These are phyloP conservation scores for Trachemys scripta DNA, from an alignment of 2,113 vertebrate species.

Conservation along the genomic window DNA sequence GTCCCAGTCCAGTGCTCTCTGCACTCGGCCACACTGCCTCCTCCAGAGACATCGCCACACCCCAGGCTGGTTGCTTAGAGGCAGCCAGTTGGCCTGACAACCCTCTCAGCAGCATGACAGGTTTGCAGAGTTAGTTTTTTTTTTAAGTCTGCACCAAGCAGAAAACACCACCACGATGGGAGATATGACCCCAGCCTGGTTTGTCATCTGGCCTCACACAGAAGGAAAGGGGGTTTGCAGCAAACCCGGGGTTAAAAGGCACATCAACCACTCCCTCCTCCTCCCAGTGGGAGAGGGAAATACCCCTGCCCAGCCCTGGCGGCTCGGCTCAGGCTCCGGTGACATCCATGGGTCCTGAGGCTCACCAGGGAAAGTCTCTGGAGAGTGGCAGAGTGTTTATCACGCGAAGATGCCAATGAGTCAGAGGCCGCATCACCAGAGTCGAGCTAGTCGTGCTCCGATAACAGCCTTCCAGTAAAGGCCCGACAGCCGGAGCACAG, in stretches of 20 bases:
- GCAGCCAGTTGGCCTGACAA: background rate
- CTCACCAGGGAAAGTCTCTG: background rate
- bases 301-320: background rate
- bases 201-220: accelerated
- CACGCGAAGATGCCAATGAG: background rate
- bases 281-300: background rate
- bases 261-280: accelerated
- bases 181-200: accelerated
- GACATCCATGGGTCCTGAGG: too few relatives aligned
- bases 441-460: background rate
- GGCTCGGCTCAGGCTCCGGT: accelerated
- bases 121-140: background rate
- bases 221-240: background rate
- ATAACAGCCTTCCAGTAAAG: background rate
- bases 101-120: accelerated
- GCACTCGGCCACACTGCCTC: background rate
- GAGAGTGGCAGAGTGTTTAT: background rate
- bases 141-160: background rate
- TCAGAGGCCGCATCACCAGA: background rate
- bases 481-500: background rate
- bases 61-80: background rate
- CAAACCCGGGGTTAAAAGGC: background rate
- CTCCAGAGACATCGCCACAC: background rate
- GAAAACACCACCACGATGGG: background rate
- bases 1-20: background rate